Evolutionary conservation across 2,888 invertebrate genomes (phyloP), one percentile per base, ranked within the genome.

Genomic region (Caenorhabditis panamensis): DNA sequence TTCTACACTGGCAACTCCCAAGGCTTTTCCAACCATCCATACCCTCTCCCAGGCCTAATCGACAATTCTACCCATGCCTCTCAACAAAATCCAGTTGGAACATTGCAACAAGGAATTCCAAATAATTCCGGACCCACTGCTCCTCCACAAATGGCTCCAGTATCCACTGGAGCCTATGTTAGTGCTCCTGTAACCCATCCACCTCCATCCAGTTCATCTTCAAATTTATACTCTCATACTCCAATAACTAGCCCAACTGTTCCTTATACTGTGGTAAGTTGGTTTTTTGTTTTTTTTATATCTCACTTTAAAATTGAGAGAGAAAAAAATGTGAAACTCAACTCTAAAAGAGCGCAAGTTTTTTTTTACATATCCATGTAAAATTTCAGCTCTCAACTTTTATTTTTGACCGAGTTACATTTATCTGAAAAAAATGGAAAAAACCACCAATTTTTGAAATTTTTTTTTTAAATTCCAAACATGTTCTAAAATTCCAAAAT

Each of bases 11-110:
- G 80, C 22, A 36, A 44, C 20, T 62, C 76, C 8, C 80, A 81
- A 28, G 80, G 80, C 20, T 81, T 81, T 66, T 81, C 80, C 0
- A 49, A 44, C 28, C 76, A 76, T 56, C 80, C 80, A 3, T 76
- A 76, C 13, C 80, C 80, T 18, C 71, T 81, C 0, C 76, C 80
- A 0, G 80, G 80, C 2, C 37, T 81, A 0, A 63, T 81, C 26
- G 80, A 81, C 24, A 73, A 73, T 26, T 13, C 47, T 2, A 80
- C 75, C 1, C 41, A 75, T 22, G 18, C 69, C 1, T 80, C 79
- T 3, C 79, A 80, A 49, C 79, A 37, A 37, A 58, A 69, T 20
- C 1, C 49, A 1, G 68, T 58, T 0, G 49, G 58, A 2, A 24
- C n/a, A 18, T 26, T 67, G 31, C 37, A 4, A 22, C 31, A 41